Evolutionary conservation across 2,113 vertebrate genomes (phyloP).

Genomic region (Megaptera novaeangliae): DNA sequence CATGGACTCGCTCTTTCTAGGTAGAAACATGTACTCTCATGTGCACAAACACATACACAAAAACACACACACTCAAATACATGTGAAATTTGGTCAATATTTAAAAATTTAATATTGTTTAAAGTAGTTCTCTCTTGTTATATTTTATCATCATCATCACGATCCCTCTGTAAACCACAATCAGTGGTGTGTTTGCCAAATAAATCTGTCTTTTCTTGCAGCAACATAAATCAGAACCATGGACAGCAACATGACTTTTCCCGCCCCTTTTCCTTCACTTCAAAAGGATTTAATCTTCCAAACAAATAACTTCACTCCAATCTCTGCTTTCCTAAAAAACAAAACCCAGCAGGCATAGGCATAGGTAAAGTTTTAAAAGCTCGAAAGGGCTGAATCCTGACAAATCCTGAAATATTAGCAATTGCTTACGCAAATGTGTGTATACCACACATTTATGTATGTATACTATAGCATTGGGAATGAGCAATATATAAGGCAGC

Average conservation of each 20-base stretch:
- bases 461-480: not conserved
- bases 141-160: no score
- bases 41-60: not conserved
- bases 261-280: not conserved
- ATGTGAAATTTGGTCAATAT: not conserved
- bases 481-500: not conserved
- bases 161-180: not conserved
- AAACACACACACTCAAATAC: not conserved
- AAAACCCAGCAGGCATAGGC: not conserved
- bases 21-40: rapidly evolving
- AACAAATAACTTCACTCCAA: not conserved
- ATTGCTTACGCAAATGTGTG: not conserved
- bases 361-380: not conserved
- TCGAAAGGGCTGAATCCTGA: not conserved
- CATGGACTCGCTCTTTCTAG: not conserved
- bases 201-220: not conserved
- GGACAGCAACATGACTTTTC: not conserved
- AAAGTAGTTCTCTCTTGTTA: not conserved
- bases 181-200: not conserved
- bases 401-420: not conserved
- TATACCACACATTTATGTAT: not conserved
- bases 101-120: not conserved
- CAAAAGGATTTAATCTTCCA: not conserved
- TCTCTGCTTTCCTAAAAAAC: not conserved
- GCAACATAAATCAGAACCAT: not conserved